These are phyloP conservation scores for Papilio aristodemus DNA, from an alignment of 1,140 invertebrate genomes.

Conservation along the genomic window DNA sequence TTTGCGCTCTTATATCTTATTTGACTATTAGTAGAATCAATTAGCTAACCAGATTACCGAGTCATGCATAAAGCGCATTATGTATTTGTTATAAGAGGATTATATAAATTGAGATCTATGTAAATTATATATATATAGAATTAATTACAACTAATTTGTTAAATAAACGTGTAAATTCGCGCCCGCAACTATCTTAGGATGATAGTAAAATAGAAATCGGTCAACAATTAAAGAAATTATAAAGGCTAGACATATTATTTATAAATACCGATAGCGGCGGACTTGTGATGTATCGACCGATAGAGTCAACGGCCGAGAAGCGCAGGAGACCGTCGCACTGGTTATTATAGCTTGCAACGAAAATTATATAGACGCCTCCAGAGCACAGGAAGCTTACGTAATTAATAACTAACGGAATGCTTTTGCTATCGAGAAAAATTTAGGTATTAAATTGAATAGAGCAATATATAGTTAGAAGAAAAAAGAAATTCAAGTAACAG, in stretches of 20 bases:
- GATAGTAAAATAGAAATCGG: background rate
- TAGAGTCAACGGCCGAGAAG: slow-evolving; percentile 20
- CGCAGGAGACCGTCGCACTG: background rate
- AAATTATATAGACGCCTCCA: background rate
- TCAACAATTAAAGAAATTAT: background rate
- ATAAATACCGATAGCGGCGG: slow-evolving; percentile 19
- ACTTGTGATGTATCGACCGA: slow-evolving; percentile 15
- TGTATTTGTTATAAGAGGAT: background rate
- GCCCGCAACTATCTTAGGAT: background rate
- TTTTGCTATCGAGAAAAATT: no score
- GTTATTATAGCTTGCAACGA: slow-evolving; percentile 4
- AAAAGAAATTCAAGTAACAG: no score
- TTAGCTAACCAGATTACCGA: background rate
- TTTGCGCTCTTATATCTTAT: background rate
- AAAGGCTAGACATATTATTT: background rate
- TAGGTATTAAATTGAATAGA: no score
- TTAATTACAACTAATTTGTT: no score
- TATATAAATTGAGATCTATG: background rate
- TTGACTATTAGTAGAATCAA: slow-evolving; percentile 16
- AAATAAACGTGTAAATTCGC: background rate
- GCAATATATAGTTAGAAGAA: no score
- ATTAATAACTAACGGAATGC: background rate
- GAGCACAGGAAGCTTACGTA: slow-evolving; percentile 16
- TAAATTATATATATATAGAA: background rate
- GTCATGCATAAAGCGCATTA: background rate